Evolutionary conservation across 2,113 vertebrate species (phyloP), one percentile per base, ranked within the genome.

Genomic region (Alligator mississippiensis): DNA sequence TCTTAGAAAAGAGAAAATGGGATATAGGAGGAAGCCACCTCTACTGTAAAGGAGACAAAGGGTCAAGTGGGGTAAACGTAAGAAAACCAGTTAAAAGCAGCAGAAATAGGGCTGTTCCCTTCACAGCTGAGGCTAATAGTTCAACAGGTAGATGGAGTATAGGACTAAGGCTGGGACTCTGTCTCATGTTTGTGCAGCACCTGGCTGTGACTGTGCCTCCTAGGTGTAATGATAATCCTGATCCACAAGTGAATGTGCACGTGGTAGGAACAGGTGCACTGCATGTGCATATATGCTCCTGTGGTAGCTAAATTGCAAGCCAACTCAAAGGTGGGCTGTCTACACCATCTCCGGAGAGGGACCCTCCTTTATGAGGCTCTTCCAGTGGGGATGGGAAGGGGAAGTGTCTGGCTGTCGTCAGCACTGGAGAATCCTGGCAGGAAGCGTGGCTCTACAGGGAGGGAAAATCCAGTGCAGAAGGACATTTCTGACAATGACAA

Each of bases 81-180:
- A 62, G 90, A 87, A 61, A 75, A 66, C 81, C 90, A 89, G 92
- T 28, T 89, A 96, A 95, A 94, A 95, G 90, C 93, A 93, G 95
- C 89, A 89, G 77, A 58, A 87, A 27, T 4, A 62, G 68, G 47
- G 38, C 59, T 13, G 63, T 19, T 19, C 11, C 5, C 59, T 72
- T 57, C 47, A 9, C 30, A 12, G 3, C 15, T 34, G 21, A 58
- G 57, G n/a, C 2, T 54, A 57, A 5, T 7, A 18, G 14, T 19
- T 76, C 25, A 27, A 17, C 27, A 75, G 25, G 13, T n/a, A 55
- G 27, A 9, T 70, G 22, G 8, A 4, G 11, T 15, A 11, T n/a
- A 16, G 21, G 30, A 24, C 19, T 14, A 64, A 90, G 64, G 91
- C 28, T 81, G 75, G 70, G 70, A 28, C 82, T 62, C 0, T 6